These are phyloP conservation scores for Rhinoderma darwinii DNA, from an alignment of 2,113 vertebrate genomes.

Conservation along the genomic window DNA sequence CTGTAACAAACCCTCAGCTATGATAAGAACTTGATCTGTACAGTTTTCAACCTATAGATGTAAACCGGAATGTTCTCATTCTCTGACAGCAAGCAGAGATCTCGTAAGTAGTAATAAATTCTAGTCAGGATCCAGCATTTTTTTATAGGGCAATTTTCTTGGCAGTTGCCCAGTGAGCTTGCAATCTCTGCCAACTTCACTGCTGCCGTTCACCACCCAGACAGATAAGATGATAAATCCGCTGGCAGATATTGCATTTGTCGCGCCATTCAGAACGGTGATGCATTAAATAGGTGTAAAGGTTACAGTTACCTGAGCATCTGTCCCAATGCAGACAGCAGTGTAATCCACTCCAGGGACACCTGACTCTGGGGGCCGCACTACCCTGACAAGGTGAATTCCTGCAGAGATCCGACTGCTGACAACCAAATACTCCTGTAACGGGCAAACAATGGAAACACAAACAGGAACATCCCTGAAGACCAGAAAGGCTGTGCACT, in stretches of 20 bases:
- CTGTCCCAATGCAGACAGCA: constrained; percentile 2
- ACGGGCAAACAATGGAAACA: no score
- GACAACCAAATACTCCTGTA: no score
- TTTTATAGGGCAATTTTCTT: no score
- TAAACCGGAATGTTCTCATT: no score
- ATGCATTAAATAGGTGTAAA: neutral
- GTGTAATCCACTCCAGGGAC: constrained; percentile 17
- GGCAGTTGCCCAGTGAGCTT: neutral
- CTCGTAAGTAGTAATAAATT: no score
- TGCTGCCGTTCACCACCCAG: neutral
- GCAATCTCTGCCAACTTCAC: neutral
- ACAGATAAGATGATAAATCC: neutral
- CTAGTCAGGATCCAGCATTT: no score
- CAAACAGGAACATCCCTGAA: no score
- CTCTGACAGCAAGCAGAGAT: no score
- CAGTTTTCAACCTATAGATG: no score
- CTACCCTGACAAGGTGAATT: constrained; percentile 10
- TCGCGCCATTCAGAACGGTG: neutral
- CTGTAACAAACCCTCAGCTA: no score
- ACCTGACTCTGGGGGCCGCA: neutral
- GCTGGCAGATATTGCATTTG: neutral
- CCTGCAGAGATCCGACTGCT: neutral
- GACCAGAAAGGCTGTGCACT: no score
- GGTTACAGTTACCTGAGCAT: neutral
- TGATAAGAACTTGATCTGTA: no score